A percentile compares a stretch with the other conserved stretches of the same genome.
These are phyloP conservation scores for Mandrillus leucophaeus DNA, from an alignment of 2,113 vertebrate species.

Conservation along the genomic window DNA sequence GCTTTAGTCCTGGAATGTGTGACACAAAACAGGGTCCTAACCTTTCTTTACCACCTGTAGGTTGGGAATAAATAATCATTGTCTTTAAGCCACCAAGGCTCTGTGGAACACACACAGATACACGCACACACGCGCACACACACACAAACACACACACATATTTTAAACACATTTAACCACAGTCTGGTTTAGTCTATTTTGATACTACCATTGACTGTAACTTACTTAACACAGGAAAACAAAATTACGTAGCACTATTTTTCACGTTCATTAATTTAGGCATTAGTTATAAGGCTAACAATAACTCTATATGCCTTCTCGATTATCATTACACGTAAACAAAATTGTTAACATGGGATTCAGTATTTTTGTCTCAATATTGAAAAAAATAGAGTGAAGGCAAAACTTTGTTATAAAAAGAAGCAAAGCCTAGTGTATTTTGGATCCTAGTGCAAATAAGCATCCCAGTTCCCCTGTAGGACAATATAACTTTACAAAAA, in stretches of 20 bases:
- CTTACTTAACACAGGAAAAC: not conserved
- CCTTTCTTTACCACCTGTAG: not conserved
- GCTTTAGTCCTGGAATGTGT: not conserved
- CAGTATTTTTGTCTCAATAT: not conserved
- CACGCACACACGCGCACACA: not conserved
- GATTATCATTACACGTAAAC: not conserved
- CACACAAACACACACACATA: not conserved
- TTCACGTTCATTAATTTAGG: not conserved
- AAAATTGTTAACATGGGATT: not conserved
- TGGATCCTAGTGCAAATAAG: not conserved
- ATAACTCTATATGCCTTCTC: not conserved
- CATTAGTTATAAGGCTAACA: not conserved
- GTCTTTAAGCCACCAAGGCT: not conserved
- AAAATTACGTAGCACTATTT: not conserved
- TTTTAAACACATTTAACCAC: not conserved
- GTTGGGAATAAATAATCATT: not conserved
- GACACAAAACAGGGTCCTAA: not conserved
- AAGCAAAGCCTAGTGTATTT: not conserved
- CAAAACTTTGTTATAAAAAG: not conserved
- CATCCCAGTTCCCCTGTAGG: not conserved
- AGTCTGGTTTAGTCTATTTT: not conserved
- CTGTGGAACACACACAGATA: not conserved
- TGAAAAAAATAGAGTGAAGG: not conserved
- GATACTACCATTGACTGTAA: not conserved
- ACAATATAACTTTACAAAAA: not conserved